Base-by-base conservation (phyloP, 2,113 vertebrate species). In the Recurvirostra avosetta region DNA sequence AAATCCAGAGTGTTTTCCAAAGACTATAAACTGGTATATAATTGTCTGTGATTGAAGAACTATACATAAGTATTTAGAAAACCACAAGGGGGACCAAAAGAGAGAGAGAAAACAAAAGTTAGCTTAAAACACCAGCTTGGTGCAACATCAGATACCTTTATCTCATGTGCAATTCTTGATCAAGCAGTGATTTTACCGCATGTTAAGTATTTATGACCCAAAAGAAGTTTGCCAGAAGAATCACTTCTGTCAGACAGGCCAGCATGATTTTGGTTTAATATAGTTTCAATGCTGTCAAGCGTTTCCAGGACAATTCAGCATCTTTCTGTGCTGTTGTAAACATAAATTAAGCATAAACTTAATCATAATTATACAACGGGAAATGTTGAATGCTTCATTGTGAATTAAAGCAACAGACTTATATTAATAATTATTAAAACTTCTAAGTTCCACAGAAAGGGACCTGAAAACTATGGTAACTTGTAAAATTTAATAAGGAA, bases 351-450 rank as follows among this genome's bases (percentile, higher is more conserved):
- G 62, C 43, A 68, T 52, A 55, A 86, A 56, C 6, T 78, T 75
- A 72, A 76, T 27, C 30, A 18, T 26, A 84, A 20, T 82, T 87
- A 70, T 74, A 78, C 66, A 68, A 49, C 2, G 6, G 77, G 61
- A 89, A 84, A 26, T 68, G 27, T 19, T 90, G 27, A 84, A 79
- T 68, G 41, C 18, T 93, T 93, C 53, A 29, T 21, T 58, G 43
- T 38, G 65, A 95, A 89, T 82, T 87, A 76, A 91, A 91, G 68
- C 36, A 94, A 74, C 47, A 90, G 59, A 74, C 83, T 86, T 66
- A 83, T 19, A 45, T 25, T 59, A 90, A 80, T 15, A 55, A 67
- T 67, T n/a, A 78, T 45, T 84, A n/a, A 87, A 84, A 85, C 12
- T 75, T 74, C 5, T 25, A 55, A 59, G 19, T 36, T 89, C 53